Percentiles rank a stretch among this genome's conserved stretches.
Evolutionary conservation across 23 tunicate species (phyloP).

Genomic region (Halocynthia aurantium): DNA sequence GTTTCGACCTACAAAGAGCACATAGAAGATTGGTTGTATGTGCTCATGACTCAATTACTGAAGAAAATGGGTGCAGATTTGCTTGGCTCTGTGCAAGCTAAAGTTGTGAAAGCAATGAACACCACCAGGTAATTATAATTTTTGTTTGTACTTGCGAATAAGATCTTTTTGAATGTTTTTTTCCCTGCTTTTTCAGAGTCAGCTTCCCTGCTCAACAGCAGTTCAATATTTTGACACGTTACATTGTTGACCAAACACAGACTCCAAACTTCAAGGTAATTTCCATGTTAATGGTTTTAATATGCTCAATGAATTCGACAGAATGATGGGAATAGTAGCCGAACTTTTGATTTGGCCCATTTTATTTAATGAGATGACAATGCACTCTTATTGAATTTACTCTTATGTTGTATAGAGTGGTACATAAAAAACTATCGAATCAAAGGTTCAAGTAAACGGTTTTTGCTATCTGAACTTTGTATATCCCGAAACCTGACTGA

Average conservation of each 20-base stretch:
- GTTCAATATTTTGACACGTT: constrained; percentile 82
- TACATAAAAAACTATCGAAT: too few species aligned
- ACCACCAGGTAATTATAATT: constrained; percentile 39
- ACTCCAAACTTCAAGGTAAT: constrained; percentile 78
- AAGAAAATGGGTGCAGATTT: constrained; percentile 88
- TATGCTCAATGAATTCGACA: background rate
- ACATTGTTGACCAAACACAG: constrained; percentile 87
- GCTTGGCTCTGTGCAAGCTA: constrained; percentile 82
- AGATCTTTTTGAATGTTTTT: background rate
- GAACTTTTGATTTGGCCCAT: too few species aligned
- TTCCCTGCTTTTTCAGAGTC: constrained; percentile 31
- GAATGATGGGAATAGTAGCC: too few species aligned
- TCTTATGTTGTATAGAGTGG: too few species aligned
- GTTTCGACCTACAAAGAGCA: constrained; percentile 55
- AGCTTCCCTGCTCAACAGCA: constrained; percentile 64
- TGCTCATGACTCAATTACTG: constrained; percentile 69
- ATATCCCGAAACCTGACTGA: too few species aligned
- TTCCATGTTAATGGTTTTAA: background rate
- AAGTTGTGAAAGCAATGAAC: constrained; percentile 76
- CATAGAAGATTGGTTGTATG: constrained; percentile 77
- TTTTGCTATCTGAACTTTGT: too few species aligned
- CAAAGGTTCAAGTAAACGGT: too few species aligned
- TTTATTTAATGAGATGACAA: too few species aligned
- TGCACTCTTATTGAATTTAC: too few species aligned
- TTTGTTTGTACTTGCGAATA: too few species aligned